phyloP scores from a whole-genome alignment of 1,140 invertebrate species.

The Brachystomella parvula region DNA sequence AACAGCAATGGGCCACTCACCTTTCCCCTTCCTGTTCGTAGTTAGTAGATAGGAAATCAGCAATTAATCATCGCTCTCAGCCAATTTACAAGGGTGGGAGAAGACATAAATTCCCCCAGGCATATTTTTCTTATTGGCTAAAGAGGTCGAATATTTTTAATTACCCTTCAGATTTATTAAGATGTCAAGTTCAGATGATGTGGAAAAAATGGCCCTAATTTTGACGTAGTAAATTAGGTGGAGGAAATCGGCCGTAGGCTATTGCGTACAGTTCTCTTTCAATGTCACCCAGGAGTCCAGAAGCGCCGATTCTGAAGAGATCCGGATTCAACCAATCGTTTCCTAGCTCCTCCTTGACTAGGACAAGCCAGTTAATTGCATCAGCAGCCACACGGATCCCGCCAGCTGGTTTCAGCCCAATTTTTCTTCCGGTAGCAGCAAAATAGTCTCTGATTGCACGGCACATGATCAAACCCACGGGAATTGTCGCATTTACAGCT shows the following conservation, averaged over 20 bases:
- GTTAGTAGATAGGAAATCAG: neutral
- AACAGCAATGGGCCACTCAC: conserved; percentile 8
- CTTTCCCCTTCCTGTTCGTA: neutral
- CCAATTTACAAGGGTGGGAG: neutral
- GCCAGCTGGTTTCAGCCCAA: conserved; percentile 95
- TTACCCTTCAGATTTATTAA: no score
- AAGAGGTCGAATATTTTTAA: no score
- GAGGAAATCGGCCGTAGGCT: conserved; percentile 34
- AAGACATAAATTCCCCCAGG: neutral
- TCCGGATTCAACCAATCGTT: conserved; percentile 72
- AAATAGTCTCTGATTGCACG: conserved; percentile 80
- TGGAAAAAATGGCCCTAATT: no score
- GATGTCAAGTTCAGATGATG: no score
- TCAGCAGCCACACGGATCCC: conserved; percentile 83
- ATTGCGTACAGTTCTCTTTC: conserved; percentile 51
- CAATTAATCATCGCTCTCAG: neutral
- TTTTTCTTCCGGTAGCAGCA: conserved; percentile 61
- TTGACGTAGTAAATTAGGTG: conserved; percentile 22
- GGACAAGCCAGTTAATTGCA: conserved; percentile 74
- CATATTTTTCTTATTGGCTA: no score
- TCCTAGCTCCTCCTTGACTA: conserved; percentile 80
- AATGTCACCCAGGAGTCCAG: conserved; percentile 73
- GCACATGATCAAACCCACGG: conserved; percentile 88
- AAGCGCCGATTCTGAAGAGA: conserved; percentile 91
- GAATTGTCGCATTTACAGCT: conserved; percentile 83